phyloP scores from a whole-genome alignment of 2,113 vertebrate species.

The Salvelinus namaycush region DNA sequence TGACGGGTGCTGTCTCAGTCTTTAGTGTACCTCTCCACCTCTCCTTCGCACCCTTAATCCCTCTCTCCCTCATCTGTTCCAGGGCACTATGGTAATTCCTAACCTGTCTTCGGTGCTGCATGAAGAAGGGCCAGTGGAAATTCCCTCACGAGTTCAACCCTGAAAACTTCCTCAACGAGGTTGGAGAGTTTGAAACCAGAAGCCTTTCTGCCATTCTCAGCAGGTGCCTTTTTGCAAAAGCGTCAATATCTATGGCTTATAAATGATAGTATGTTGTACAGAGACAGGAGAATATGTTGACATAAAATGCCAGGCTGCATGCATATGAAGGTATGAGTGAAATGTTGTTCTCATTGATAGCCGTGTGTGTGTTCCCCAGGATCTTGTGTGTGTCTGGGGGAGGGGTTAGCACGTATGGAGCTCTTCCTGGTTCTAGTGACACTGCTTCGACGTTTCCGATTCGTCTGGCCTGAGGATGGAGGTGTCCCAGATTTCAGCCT shows the following conservation, averaged over 20 bases:
- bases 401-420: conserved; percentile 16
- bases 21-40: background rate
- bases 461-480: conserved; percentile 2
- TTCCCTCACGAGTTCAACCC: conserved; percentile 68
- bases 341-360: background rate
- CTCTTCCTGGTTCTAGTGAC: conserved; percentile 18
- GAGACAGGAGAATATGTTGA: background rate
- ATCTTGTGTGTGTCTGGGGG: conserved; percentile 14
- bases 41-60: background rate
- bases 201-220: conserved; percentile 66
- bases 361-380: conserved; percentile 28
- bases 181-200: conserved; percentile 68
- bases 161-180: conserved; percentile 67
- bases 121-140: conserved; percentile 72
- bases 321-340: background rate
- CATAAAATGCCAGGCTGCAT: background rate
- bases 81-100: conserved; percentile 61
- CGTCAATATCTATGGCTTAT: background rate
- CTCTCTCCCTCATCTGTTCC: background rate
- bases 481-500: background rate
- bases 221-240: conserved; percentile 12
- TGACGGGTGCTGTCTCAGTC: background rate
- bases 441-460: conserved; percentile 8
- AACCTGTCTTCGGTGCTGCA: conserved; percentile 54
- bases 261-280: background rate